Evolutionary conservation across 2,797 vertebrate species (phyloP), one percentile per base, ranked within the genome.

Genomic region (Clamator glandarius): DNA sequence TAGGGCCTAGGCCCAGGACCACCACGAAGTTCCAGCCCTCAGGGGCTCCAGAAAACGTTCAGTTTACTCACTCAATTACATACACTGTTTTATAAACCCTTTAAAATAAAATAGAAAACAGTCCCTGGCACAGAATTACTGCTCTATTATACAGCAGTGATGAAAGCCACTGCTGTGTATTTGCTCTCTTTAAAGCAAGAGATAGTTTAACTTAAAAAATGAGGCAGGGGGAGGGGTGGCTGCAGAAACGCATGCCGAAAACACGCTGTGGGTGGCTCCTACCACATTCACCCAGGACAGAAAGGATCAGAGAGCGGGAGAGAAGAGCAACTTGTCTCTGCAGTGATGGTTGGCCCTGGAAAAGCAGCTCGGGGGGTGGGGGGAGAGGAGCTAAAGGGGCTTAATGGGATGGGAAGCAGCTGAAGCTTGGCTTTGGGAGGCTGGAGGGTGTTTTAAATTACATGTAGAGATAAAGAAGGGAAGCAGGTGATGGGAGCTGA

Each of bases 71-170:
- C 96, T 97, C 97, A 97, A 95, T 97, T 96, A 97, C 84, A 96
- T 96, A 96, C 92, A 91, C 94, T 92, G 96, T 96, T 96, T 97
- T 96, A 97, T 96, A 97, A 97, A 94, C 87, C 96, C 95, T 96
- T 96, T 97, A 96, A 96, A 97, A 97, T 96, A 93, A 97, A 97
- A 97, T 97, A 97, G 95, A 96, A 96, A 97, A 97, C 96, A 97
- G 94, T 94, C 92, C 93, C 95, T 97, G 95, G 96, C 92, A 97
- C 95, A 86, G 96, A 98, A 95, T 96, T 94, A 95, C 90, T 97
- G 95, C 96, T 96, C 95, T 96, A 95, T 97, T 97, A 96, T 95
- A 93, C 87, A 95, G 89, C 95, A 93, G 95, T 95, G 96, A 96
- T 93, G 95, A 96, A 97, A 97, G 95, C 96, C 96, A 95, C 89